These are phyloP conservation scores for Serripes groenlandicus DNA, from an alignment of 2,888 invertebrate species.

Conservation along the genomic window DNA sequence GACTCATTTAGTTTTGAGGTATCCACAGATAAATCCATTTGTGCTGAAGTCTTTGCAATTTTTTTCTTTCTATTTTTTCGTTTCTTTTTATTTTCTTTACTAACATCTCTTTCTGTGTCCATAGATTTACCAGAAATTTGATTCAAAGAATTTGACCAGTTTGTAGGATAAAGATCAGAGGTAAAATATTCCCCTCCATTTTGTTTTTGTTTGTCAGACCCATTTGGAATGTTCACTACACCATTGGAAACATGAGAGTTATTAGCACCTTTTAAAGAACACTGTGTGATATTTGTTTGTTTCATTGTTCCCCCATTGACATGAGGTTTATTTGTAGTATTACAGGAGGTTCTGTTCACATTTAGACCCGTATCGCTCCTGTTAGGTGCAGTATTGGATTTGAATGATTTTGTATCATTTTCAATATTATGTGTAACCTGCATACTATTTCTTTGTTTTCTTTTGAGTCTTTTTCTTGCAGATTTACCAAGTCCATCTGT, in stretches of 20 bases:
- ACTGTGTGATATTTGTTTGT: not conserved
- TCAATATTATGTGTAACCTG: not conserved
- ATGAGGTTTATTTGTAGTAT: no score
- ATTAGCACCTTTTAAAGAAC: not conserved
- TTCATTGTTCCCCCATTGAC: not conserved
- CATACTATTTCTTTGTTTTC: slow-evolving; percentile 30
- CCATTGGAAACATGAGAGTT: no score
- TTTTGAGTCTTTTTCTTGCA: slow-evolving; percentile 38
- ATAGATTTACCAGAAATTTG: no score
- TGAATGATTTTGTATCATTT: not conserved
- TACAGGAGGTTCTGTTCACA: not conserved
- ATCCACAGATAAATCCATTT: slow-evolving; percentile 53
- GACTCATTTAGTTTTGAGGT: slow-evolving; percentile 29
- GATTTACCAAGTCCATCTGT: slow-evolving; percentile 29
- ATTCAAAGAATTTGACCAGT: no score
- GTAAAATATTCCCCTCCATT: no score
- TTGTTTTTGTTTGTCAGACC: no score
- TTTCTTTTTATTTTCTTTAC: slow-evolving; percentile 17
- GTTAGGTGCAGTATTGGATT: not conserved
- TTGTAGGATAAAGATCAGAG: no score
- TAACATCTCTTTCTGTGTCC: not conserved
- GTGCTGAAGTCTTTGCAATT: slow-evolving; percentile 48
- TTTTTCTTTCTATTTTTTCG: slow-evolving; percentile 60
- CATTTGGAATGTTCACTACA: no score
- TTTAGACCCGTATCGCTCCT: not conserved